Evolutionary conservation across 2,113 vertebrate species (phyloP).

Genomic region (Podarcis cretensis): DNA sequence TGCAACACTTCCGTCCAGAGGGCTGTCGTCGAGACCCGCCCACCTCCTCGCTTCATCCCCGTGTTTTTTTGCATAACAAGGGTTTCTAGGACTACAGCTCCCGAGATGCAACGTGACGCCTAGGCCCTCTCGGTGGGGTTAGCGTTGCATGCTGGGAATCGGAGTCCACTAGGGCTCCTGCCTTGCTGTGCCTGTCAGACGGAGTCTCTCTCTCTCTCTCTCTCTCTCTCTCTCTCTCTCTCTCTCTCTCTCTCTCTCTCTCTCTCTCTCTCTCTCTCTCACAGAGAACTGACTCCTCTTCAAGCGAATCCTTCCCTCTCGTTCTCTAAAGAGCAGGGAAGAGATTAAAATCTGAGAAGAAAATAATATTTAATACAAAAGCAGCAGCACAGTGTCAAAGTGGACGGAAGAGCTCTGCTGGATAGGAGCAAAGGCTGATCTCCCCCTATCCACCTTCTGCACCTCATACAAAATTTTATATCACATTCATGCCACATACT

Average conservation of each 20-base stretch:
- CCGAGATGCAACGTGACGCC: slow-evolving; percentile 4
- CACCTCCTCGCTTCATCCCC: not conserved
- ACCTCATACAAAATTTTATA: not conserved
- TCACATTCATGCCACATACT: no score
- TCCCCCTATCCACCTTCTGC: no score
- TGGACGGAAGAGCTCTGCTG: not conserved
- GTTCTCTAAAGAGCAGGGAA: not conserved
- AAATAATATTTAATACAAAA: not conserved
- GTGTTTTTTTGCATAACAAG: not conserved
- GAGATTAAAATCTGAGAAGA: not conserved
- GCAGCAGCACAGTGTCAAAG: not conserved
- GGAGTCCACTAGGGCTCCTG: no score
- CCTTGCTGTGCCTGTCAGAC: no score
- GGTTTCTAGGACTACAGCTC: slow-evolving; percentile 48
- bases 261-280: no score
- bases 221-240: no score
- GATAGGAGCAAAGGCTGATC: not conserved
- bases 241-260: fast-evolving
- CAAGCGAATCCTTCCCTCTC: not conserved
- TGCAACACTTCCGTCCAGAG: not conserved
- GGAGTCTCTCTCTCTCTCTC: no score
- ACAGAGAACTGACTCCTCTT: no score
- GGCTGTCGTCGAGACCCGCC: fast-evolving
- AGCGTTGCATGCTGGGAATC: not conserved
- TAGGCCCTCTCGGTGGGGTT: no score